These are phyloP conservation scores for Chelonoidis abingdonii DNA, from an alignment of 2,113 vertebrate species.

Conservation along the genomic window DNA sequence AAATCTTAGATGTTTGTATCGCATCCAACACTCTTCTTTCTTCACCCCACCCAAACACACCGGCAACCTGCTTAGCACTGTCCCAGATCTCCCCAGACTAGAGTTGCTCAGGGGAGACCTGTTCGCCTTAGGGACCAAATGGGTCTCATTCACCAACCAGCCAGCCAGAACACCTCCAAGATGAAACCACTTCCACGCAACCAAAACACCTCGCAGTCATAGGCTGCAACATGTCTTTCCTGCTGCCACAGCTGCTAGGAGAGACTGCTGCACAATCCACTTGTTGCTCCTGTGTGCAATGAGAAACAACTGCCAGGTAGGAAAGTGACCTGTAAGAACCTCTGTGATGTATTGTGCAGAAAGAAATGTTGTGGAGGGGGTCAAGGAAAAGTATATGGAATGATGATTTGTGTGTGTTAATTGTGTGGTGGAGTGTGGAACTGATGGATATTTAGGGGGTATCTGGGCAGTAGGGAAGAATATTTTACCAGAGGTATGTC, in stretches of 20 bases:
- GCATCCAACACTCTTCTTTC: not conserved
- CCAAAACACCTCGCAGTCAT: not conserved
- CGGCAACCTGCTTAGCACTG: not conserved
- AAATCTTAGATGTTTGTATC: not conserved
- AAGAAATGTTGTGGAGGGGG: not conserved
- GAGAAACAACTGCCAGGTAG: not conserved
- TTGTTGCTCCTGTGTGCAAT: not conserved
- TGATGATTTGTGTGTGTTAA: not conserved
- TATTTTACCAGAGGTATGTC: not conserved
- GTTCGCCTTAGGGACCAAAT: not conserved
- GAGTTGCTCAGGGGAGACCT: not conserved
- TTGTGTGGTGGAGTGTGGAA: not conserved
- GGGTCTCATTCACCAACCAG: not conserved
- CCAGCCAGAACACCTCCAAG: not conserved
- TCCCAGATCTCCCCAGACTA: not conserved
- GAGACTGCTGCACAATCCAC: not conserved
- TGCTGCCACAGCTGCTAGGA: not conserved
- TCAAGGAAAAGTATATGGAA: not conserved
- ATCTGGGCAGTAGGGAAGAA: not conserved
- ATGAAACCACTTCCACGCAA: not conserved
- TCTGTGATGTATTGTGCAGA: not conserved
- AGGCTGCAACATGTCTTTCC: not conserved
- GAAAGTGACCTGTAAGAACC: not conserved
- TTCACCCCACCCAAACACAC: not conserved
- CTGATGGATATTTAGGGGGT: not conserved